These are phyloP conservation scores for Camponotus floridanus DNA, from an alignment of 1,140 invertebrate species.

Conservation along the genomic window DNA sequence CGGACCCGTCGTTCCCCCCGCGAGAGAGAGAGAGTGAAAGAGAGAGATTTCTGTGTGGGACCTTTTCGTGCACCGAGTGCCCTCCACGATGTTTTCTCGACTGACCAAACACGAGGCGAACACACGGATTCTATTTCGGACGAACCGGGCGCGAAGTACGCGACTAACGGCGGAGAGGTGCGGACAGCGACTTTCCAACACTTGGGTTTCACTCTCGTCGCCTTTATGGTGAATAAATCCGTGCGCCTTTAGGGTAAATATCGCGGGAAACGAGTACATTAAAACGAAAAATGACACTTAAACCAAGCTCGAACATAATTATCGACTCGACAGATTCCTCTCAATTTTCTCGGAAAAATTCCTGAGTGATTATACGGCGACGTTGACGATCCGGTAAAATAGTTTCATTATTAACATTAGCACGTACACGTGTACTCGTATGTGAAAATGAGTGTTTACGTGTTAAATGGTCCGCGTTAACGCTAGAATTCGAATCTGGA, in stretches of 20 bases:
- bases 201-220: conserved; percentile 50
- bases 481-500: neutral
- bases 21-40: too few relatives aligned
- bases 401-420: conserved; percentile 35
- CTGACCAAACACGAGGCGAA: conserved; percentile 68
- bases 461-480: neutral
- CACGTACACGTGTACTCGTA: neutral
- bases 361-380: neutral
- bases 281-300: neutral
- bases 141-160: conserved; percentile 19
- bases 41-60: conserved; percentile 73
- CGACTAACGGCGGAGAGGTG: conserved; percentile 52
- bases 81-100: conserved; percentile 74
- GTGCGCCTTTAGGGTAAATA: conserved; percentile 38
- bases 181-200: conserved; percentile 42
- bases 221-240: conserved; percentile 41
- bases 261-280: neutral
- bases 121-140: conserved; percentile 59
- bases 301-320: neutral
- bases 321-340: neutral
- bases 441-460: conserved; percentile 9
- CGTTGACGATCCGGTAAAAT: neutral
- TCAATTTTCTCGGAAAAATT: neutral
- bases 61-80: conserved; percentile 71
- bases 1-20: conserved; percentile 63